Evolutionary conservation across 2,888 invertebrate species (phyloP), one percentile per base, ranked within the genome.

Genomic region (Arenicola marina): DNA sequence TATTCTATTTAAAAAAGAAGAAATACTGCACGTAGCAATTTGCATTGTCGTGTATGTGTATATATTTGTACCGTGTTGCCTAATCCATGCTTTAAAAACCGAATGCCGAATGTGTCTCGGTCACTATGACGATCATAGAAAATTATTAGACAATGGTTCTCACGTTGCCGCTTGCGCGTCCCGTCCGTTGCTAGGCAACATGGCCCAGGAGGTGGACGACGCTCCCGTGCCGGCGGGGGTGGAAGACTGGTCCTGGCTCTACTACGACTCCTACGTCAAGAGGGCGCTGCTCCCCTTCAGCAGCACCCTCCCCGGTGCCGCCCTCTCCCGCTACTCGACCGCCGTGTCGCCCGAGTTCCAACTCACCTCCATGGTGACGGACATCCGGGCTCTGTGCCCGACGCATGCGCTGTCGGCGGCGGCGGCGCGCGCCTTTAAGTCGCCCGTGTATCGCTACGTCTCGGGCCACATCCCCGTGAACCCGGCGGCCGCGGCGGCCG

Each of bases 281-380:
- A 65, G 70, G 26, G 72, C 70, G 3, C 61, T 79, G 11, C 72
- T 68, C 53, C 71, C 75, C 32, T 79, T 79, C 62, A 72, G 57
- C 2, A 59, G 70, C n/a, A 65, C 73, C 34, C n/a, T 2, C 18
- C 15, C 24, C 28, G 28, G 26, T n/a, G 46, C 44, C 1, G 34
- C 34, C 0, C 55, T 56, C 32, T 1, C 56, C 1, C 26, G 44
- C 32, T 61, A 61, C 29, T 68, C 73, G 21, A 31, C 29, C 45
- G 29, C 32, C 26, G 31, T 18, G 2, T 58, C 51, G 3, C 75
- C 77, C 0, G 76, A 75, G 55, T 72, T 71, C 57, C 73, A 75
- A 46, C 71, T 76, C 53, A 73, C 78, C 11, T 73, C 73, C 34
- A 76, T 79, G 77, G 75, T 75, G 2, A 73, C 77, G 4, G 79